A percentile compares a stretch with the other conserved stretches of the same genome.
phyloP scores from a whole-genome alignment of 2,888 invertebrate genomes.

The Drosophila rubida region DNA sequence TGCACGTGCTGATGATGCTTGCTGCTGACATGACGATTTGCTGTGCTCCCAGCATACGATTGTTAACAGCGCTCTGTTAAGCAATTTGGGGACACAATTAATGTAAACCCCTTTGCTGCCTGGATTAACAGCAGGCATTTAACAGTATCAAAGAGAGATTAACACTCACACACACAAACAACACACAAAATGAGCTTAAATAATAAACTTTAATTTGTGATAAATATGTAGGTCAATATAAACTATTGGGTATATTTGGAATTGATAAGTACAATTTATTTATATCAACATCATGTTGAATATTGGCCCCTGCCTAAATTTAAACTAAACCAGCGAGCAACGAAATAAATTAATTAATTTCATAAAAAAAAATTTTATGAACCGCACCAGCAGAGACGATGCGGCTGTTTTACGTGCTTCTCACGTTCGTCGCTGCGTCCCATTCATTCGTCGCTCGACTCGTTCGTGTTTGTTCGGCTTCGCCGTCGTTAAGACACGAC shows the following conservation, averaged over 20 bases:
- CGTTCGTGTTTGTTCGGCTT: conserved; percentile 16
- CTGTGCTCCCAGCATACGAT: conserved; percentile 61
- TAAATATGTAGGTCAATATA: conserved; percentile 14
- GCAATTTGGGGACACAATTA: conserved; percentile 25
- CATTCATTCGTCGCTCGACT: conserved; percentile 51
- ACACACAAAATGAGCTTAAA: not conserved
- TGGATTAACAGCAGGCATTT: conserved; percentile 28
- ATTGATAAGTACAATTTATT: conserved; percentile 1
- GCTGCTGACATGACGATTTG: conserved; percentile 39
- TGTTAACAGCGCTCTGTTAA: conserved; percentile 60
- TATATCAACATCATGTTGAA: not conserved
- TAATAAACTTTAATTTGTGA: not conserved
- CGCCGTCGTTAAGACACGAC: conserved; percentile 31
- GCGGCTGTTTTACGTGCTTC: conserved; percentile 34
- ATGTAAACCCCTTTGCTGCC: conserved; percentile 33
- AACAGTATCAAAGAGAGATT: conserved; percentile 23
- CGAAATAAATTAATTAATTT: conserved; percentile 28
- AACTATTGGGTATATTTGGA: not conserved
- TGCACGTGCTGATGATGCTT: conserved; percentile 59
- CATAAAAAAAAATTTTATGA: conserved; percentile 17
- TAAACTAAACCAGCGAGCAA: conserved; percentile 32
- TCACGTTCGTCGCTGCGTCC: conserved; percentile 42
- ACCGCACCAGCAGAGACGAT: not conserved
- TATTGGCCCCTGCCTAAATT: conserved; percentile 15
- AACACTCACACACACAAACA: conserved; percentile 21